A percentile compares a stretch with the other conserved stretches of the same genome.
Conservation (phyloP, 1,140 invertebrate species). For the Drosophila chauvacae region DNA sequence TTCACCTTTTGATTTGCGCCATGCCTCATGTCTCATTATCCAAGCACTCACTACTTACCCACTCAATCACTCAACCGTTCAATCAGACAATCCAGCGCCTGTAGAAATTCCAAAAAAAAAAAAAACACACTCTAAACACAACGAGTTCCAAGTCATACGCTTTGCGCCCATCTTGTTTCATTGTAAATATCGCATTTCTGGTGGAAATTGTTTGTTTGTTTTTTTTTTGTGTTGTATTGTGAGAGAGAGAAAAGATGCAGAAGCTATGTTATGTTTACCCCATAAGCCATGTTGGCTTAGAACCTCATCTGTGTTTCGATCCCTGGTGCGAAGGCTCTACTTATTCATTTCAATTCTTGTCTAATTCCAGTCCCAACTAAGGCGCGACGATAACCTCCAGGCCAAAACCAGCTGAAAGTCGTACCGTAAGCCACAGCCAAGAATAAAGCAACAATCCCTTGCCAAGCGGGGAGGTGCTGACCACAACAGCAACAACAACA, state of each 20-base stretch:
- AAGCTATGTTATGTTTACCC: slow-evolving; percentile 15
- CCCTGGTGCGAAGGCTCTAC: too few species aligned
- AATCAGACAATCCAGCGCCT: slow-evolving; percentile 9
- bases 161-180: slow-evolving; percentile 27
- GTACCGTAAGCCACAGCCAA: slow-evolving; percentile 50
- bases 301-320: neutral
- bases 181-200: slow-evolving; percentile 35
- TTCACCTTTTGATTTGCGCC: slow-evolving; percentile 52
- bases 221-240: slow-evolving; percentile 63
- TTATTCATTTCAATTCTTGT: neutral
- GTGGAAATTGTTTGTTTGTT: slow-evolving; percentile 56
- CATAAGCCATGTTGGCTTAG: neutral
- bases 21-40: slow-evolving; percentile 31
- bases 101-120: slow-evolving; percentile 18
- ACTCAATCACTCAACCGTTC: slow-evolving; percentile 25
- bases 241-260: slow-evolving; percentile 37
- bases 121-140: slow-evolving; percentile 4
- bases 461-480: slow-evolving; percentile 30
- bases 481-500: slow-evolving; percentile 3
- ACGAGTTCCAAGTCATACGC: slow-evolving; percentile 27
- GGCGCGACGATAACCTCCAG: slow-evolving; percentile 82
- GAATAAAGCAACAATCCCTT: slow-evolving; percentile 21
- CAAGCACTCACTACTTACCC: slow-evolving; percentile 24
- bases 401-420: slow-evolving; percentile 84
- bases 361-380: slow-evolving; percentile 78